Base-by-base conservation (phyloP, 2,888 invertebrate species). In the Sipunculus nudus region DNA sequence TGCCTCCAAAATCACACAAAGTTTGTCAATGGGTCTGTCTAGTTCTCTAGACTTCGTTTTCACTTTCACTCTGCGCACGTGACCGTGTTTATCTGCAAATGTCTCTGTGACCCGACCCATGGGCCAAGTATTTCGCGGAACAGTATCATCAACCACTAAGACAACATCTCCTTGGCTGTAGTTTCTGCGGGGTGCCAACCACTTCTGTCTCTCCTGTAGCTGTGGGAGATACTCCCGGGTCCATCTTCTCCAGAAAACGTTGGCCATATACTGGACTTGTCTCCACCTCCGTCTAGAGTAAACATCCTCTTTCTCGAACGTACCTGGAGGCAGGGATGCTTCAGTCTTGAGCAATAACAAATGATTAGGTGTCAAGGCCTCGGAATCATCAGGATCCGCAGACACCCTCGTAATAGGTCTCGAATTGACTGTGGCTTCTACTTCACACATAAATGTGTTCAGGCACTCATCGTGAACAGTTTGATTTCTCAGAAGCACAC, bases 191-290 rank as follows among this genome's bases (percentile, higher is more conserved):
- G 6, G 25, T 25, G 23, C 25, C 26, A 25, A 16, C 46, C 48
- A 57, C 23, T 61, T 61, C 21, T 47, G 47, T 29, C 61, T 19
- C 28, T 47, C 39, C 38, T 61, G 61, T 35, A 53, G 39, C 4
- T 29, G n/a, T 6, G 53, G 57, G 25, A 58, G 6, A 46, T 61
- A 57, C 45, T 61, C 61, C 1, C 39, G 31, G 2, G 50, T 31
- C 61, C 65, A 65, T n/a, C 57, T 49, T n/a, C 28, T 32, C 59
- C 61, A 65, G 25, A 65, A 65, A 19, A 60, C 13, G 38, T 56
- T 40, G 3, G 59, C 57, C 46, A 65, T 45, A 40, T 61, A 65
- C 39, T 65, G 61, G 28, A 61, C 57, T 25, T 62, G 59, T 10
- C 60, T 29, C 63, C 63, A 63, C n/a, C n/a, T n/a, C 13, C 65